These are phyloP conservation scores for Ips typographus DNA, from an alignment of 1,140 invertebrate genomes.

Conservation along the genomic window DNA sequence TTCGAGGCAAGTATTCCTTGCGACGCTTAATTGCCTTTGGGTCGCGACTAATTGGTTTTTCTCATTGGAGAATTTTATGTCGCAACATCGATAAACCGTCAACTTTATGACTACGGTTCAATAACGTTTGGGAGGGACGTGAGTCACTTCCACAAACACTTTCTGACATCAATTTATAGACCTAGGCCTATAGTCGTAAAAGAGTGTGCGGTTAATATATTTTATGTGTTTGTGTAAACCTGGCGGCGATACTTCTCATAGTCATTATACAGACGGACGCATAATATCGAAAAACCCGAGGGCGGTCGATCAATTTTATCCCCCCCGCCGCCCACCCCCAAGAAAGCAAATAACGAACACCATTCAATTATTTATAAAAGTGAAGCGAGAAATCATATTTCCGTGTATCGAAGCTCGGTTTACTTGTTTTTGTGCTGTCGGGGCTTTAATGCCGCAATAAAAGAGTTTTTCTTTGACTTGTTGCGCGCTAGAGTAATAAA, in stretches of 20 bases:
- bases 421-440: slow-evolving; percentile 1
- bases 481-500: neutral
- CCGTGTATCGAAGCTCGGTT: slow-evolving; percentile 7
- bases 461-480: slow-evolving; percentile 5
- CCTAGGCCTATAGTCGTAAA: neutral
- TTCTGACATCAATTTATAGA: neutral
- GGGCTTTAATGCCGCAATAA: slow-evolving; percentile 9
- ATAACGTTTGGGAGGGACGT: neutral
- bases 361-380: slow-evolving; percentile 19
- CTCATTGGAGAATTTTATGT: neutral
- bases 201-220: neutral
- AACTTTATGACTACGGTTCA: neutral
- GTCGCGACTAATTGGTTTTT: slow-evolving; percentile 5
- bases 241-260: neutral
- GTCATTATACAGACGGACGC: neutral
- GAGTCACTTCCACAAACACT: neutral
- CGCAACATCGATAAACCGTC: neutral
- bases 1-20: neutral
- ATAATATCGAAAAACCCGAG: neutral
- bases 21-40: neutral
- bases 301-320: slow-evolving; percentile 1
- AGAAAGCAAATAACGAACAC: slow-evolving; percentile 3
- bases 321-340: neutral
- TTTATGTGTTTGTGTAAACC: slow-evolving; percentile 1
- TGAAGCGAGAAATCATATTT: slow-evolving; percentile 13